These are phyloP conservation scores for Hucho hucho DNA, from an alignment of 2,113 vertebrate species.

Conservation along the genomic window DNA sequence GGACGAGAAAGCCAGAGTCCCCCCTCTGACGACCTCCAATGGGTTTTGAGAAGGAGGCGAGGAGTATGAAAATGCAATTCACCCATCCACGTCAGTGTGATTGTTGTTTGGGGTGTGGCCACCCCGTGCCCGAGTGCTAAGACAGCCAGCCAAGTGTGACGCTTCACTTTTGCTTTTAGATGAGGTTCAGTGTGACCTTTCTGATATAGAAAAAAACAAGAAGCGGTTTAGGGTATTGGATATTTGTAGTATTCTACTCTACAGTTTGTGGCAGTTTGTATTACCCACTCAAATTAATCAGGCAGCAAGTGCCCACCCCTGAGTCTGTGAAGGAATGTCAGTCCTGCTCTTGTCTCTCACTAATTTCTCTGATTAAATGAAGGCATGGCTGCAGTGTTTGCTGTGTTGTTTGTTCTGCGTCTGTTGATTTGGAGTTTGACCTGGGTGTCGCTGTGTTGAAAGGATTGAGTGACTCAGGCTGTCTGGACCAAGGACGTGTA, in stretches of 20 bases:
- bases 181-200: background rate
- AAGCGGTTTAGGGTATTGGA: too few species aligned
- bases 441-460: slow-evolving; percentile 46
- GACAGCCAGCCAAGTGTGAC: slow-evolving; percentile 3
- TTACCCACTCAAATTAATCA: background rate
- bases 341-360: slow-evolving; percentile 11
- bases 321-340: slow-evolving; percentile 38
- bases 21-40: too few species aligned
- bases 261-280: background rate
- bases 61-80: too few species aligned
- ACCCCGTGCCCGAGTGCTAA: background rate
- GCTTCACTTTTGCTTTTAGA: background rate
- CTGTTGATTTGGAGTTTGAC: slow-evolving; percentile 67
- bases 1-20: too few species aligned
- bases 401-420: slow-evolving; percentile 58
- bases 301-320: background rate
- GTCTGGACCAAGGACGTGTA: slow-evolving; percentile 34
- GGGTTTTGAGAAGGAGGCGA: too few species aligned
- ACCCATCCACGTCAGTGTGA: slow-evolving; percentile 29
- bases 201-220: too few species aligned
- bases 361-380: slow-evolving; percentile 37
- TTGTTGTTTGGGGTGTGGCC: slow-evolving; percentile 14
- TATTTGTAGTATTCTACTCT: too few species aligned
- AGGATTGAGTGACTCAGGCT: slow-evolving; percentile 13
- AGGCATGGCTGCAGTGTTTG: slow-evolving; percentile 34